phyloP scores from a whole-genome alignment of 2,113 vertebrate genomes.

The Pomatorhinus ruficollis region DNA sequence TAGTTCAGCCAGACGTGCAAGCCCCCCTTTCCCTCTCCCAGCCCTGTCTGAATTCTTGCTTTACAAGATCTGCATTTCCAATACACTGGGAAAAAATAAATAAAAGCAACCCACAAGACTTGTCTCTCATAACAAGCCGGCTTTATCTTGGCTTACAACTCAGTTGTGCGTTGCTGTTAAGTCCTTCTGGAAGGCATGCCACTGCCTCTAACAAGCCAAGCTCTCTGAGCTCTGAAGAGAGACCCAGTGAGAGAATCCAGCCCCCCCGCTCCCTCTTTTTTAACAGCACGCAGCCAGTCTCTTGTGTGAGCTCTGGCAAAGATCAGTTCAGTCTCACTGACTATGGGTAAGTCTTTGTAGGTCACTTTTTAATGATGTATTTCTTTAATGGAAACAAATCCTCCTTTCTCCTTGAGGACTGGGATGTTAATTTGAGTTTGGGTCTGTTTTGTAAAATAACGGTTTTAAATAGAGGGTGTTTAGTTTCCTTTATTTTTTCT shows the following conservation, averaged over 20 bases:
- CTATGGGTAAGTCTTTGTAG: constrained; percentile 52
- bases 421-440: constrained; percentile 39
- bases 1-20: neutral
- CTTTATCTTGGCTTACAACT: constrained; percentile 49
- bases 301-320: constrained; percentile 59
- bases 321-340: constrained; percentile 44
- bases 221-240: constrained; percentile 49
- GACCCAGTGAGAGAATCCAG: constrained; percentile 41
- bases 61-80: constrained; percentile 46
- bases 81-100: constrained; percentile 35
- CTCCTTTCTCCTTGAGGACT: neutral
- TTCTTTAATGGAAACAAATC: constrained; percentile 42
- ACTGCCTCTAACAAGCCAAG: constrained; percentile 21
- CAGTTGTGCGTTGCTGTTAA: constrained; percentile 44
- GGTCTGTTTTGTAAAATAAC: constrained; percentile 12
- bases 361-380: constrained; percentile 62
- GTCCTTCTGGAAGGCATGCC: constrained; percentile 42
- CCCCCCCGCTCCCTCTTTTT: constrained; percentile 10
- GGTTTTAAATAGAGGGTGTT: neutral
- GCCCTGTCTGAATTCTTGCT: neutral
- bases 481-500: neutral
- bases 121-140: constrained; percentile 39
- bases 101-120: constrained; percentile 37
- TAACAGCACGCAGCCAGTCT: constrained; percentile 42
- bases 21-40: neutral